Conservation (phyloP, 2,888 invertebrate genomes). For the Drosophila merina region DNA sequence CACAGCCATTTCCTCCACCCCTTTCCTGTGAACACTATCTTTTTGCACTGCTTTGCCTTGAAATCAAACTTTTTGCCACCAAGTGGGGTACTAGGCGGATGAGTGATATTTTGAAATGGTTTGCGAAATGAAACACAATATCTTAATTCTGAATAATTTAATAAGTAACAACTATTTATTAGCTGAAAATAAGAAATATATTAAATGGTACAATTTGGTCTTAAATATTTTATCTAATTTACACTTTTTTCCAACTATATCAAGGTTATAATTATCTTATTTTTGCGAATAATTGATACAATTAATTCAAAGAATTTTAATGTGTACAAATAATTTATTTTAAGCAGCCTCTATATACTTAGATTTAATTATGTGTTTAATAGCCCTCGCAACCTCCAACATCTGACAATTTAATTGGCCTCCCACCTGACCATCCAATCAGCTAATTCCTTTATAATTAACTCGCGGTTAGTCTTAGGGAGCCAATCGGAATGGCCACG, state of each 20-base stretch:
- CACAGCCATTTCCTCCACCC: conserved; percentile 43
- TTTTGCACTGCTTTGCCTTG: conserved; percentile 8
- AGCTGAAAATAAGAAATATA: not conserved
- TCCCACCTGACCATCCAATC: not conserved
- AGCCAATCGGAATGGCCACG: conserved; percentile 1
- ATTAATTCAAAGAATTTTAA: not conserved
- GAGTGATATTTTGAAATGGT: not conserved
- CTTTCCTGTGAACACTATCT: not conserved
- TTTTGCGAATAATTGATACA: no score
- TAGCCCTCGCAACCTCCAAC: not conserved
- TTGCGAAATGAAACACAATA: not conserved
- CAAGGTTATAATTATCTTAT: no score
- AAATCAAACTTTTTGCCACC: conserved; percentile 13
- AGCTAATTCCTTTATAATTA: conserved; percentile 26
- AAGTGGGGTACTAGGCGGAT: not conserved
- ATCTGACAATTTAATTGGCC: conserved; percentile 5
- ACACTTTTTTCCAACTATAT: no score
- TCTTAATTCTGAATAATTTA: not conserved
- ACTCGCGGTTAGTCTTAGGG: conserved; percentile 17
- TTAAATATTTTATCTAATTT: no score
- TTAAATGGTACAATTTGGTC: no score
- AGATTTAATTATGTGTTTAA: not conserved
- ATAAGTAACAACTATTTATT: no score
- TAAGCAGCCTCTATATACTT: not conserved
- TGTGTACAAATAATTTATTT: not conserved